Evolutionary conservation across 2,888 invertebrate species (phyloP), one percentile per base, ranked within the genome.

Genomic region (Sepiola atlantica): DNA sequence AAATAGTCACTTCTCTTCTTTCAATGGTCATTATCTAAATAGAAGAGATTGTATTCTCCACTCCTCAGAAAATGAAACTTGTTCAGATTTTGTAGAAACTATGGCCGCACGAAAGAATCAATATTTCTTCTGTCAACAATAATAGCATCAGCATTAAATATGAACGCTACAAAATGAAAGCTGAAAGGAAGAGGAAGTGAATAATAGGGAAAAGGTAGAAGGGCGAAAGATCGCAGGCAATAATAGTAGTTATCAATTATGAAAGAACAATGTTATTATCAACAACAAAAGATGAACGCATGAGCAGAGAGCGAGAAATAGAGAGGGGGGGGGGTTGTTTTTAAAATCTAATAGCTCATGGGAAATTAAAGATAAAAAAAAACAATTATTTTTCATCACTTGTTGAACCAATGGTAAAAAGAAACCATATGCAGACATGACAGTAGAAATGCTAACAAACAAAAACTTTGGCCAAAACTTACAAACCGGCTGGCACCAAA

Each of bases 211-310:
- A 45, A 45, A 45, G 45, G 12, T 0, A 12, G 12, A n/a, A 77
- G n/a, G n/a, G n/a, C 77, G 28, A 61, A 21, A 61, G 24, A 12
- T 28, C n/a, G 28, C 24, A 77, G 28, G 28, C 16, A 32, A 14
- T 77, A 77, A 16, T 16, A 32, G 77, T 16, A 77, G n/a, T 32
- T 21, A 32, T n/a, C n/a, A 77, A 77, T 77, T 77, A 77, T n/a
- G 32, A 32, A 77, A 77, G 24, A 28, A 28, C 10, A 28, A 14
- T 77, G 32, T 57, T 57, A 24, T 77, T 32, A 77, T 16, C n/a
- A 77, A 77, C 77, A 77, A 77, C 77, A 77, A 77, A 77, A 77
- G 77, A 28, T 77, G 77, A 77, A n/a, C 77, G n/a, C 28, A 77
- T 12, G 21, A 24, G 61, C 28, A 28, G 18, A n/a, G n/a, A 77